These are phyloP conservation scores for Anoura caudifer DNA, from an alignment of 2,113 vertebrate species.

Conservation along the genomic window DNA sequence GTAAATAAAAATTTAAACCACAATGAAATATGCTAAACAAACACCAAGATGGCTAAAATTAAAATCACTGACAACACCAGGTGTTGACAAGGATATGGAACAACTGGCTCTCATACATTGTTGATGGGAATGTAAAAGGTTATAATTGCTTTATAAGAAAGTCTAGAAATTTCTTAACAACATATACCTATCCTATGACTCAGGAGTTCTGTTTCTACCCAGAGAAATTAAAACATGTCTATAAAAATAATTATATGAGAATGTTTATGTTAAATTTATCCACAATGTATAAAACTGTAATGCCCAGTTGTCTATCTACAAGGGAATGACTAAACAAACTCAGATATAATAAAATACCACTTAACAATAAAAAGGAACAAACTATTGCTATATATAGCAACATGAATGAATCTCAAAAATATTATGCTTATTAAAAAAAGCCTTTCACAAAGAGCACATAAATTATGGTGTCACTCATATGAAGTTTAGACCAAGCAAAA, in stretches of 20 bases:
- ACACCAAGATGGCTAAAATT: not conserved
- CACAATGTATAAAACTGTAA: not conserved
- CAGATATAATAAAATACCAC: not conserved
- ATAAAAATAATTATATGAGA: not conserved
- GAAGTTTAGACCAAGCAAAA: not conserved
- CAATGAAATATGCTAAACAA: not conserved
- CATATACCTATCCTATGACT: not conserved
- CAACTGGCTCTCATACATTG: not conserved
- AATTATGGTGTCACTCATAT: not conserved
- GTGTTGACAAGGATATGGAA: not conserved
- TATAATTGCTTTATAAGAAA: not conserved
- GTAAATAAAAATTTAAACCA: not conserved
- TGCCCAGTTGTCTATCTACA: not conserved
- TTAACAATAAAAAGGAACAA: not conserved
- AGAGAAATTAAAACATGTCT: not conserved
- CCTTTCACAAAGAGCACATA: not conserved
- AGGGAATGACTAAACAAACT: not conserved
- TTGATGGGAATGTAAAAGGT: not conserved
- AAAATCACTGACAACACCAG: not conserved
- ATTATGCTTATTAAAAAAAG: not conserved
- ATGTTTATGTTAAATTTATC: not conserved
- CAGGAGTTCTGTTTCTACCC: not conserved
- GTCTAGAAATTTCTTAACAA: not conserved
- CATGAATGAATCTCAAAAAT: not conserved
- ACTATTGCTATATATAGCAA: not conserved